Percentiles rank a stretch among this genome's conserved stretches.
These are phyloP conservation scores for Drosophila subsilvestris DNA, from an alignment of 2,888 invertebrate genomes.

Conservation along the genomic window DNA sequence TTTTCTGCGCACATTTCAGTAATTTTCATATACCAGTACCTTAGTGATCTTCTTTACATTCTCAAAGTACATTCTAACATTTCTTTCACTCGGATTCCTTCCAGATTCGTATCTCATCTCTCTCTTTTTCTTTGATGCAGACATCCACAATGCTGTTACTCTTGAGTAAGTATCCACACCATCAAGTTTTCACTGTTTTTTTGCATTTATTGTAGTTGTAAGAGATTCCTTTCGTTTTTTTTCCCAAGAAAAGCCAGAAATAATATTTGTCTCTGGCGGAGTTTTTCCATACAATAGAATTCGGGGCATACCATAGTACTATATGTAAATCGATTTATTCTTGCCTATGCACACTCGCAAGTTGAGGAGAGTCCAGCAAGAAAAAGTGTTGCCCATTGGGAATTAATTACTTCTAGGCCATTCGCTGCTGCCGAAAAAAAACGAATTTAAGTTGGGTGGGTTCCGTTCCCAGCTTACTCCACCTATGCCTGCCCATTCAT, in stretches of 20 bases:
- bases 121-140: not conserved
- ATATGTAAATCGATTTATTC: conserved; percentile 59
- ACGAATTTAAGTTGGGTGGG: conserved; percentile 1
- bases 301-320: not conserved
- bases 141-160: too few relatives aligned
- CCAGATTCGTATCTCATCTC: not conserved
- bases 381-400: conserved; percentile 76
- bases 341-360: conserved; percentile 22
- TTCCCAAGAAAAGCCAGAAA: conserved; percentile 45
- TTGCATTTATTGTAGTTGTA: conserved; percentile 19
- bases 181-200: not conserved
- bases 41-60: too few relatives aligned
- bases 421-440: not conserved
- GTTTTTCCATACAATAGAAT: conserved; percentile 45
- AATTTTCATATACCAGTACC: too few relatives aligned
- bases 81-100: not conserved
- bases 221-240: conserved; percentile 31
- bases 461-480: not conserved
- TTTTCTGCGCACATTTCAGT: too few relatives aligned
- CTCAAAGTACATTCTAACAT: too few relatives aligned
- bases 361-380: not conserved
- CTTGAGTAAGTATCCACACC: not conserved
- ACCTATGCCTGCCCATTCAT: not conserved
- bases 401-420: conserved; percentile 69
- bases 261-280: conserved; percentile 39